Evolutionary conservation across 1,140 invertebrate species (phyloP).

Genomic region (Augochlora pura): DNA sequence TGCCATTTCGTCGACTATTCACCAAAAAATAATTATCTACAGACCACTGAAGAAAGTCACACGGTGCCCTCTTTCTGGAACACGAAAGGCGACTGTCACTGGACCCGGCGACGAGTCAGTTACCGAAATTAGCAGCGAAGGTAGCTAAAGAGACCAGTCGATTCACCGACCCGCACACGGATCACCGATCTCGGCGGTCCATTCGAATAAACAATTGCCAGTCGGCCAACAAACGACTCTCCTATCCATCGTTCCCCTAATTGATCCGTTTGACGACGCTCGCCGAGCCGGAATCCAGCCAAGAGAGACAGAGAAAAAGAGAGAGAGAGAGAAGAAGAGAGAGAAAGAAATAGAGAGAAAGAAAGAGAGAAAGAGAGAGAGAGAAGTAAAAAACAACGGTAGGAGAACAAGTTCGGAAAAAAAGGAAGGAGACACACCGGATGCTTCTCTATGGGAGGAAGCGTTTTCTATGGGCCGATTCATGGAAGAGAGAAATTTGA

Average conservation of each 20-base stretch:
- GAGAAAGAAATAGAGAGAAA: too few species aligned
- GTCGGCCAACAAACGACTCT: constrained; percentile 10
- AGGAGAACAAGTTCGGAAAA: not conserved
- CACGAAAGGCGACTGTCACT: too few species aligned
- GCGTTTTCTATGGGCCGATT: constrained; percentile 38
- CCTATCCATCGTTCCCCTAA: not conserved
- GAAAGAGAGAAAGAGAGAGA: too few species aligned
- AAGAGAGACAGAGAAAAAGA: too few species aligned
- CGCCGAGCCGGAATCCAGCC: not conserved
- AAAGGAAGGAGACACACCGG: not conserved
- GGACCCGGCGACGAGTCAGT: too few species aligned
- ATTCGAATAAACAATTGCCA: not conserved
- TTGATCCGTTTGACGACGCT: constrained; percentile 20
- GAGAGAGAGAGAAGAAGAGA: too few species aligned
- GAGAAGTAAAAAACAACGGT: too few species aligned
- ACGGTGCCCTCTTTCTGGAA: too few species aligned
- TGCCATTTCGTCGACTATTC: too few species aligned
- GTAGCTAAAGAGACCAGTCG: not conserved
- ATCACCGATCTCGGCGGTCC: not conserved
- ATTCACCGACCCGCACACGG: not conserved
- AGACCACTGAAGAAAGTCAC: too few species aligned
- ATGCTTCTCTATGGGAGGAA: not conserved
- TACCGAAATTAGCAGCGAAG: too few species aligned
- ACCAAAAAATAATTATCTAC: too few species aligned
- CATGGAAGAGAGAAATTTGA: constrained; percentile 52